Base-by-base conservation (phyloP, 2,113 vertebrate genomes). In the Xyliphius kryptos region DNA sequence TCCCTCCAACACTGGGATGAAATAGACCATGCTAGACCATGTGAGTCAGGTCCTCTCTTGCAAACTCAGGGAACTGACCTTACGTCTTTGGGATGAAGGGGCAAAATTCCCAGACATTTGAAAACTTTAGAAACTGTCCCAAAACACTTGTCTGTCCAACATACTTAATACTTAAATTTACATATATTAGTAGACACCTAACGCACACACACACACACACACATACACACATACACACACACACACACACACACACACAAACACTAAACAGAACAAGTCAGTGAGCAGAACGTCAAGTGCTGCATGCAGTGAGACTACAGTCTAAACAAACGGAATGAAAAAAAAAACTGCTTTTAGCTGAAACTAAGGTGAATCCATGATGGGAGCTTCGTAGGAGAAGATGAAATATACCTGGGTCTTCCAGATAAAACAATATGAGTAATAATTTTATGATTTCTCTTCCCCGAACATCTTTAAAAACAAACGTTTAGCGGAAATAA, bases 381-480 rank as follows among this genome's bases (percentile, higher is more conserved):
- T 20, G 20, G 26, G 19, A 59, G 37, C 55, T 47, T n/a, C 21
- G 58, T 9, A 41, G 15, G 47, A 50, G 38, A 61, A 61, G 41
- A 20, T 61, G 40, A 61, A 19, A 61, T 77, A 74, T 67, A 85
- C 78, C 78, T 81, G 79, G 67, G 55, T 65, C 70, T 77, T 77
- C 79, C 55, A 76, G 73, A 74, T 77, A 67, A 74, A 69, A 76
- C 61, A 75, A 78, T 56, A 72, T 77, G 77, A 82, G 65, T 75
- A 80, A 79, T 61, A 68, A 72, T 77, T 80, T 81, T 71, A 79
- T 79, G 76, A 69, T 50, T 75, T 70, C 70, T 84, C 68, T 75
- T 80, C 70, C 59, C 76, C 76, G 80, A 79, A 83, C 81, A 84
- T 83, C 83, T 88, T 81, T 82, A 38, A 83, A 82, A 85, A 84